These are phyloP conservation scores for Tinea trinotella DNA, from an alignment of 2,888 invertebrate species.

Conservation along the genomic window DNA sequence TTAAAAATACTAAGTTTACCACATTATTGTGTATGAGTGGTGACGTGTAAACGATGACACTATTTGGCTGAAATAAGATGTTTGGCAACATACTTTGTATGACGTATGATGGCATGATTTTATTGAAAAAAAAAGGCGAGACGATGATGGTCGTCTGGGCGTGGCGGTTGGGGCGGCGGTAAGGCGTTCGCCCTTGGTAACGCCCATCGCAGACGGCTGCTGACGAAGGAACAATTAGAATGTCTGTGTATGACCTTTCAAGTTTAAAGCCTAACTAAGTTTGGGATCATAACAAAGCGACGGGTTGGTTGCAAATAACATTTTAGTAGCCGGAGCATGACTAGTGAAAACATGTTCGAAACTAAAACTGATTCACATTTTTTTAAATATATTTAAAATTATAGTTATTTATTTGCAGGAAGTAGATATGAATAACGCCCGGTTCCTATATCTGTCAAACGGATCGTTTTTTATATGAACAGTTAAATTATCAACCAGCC, in stretches of 20 bases:
- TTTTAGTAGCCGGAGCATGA: no score
- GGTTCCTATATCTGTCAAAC: no score
- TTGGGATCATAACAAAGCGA: no score
- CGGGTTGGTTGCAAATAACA: no score
- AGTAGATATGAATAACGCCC: no score
- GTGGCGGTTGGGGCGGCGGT: slow-evolving; percentile 40
- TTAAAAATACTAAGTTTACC: no score
- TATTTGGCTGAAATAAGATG: slow-evolving; percentile 27
- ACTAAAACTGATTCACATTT: no score
- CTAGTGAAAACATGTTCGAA: no score
- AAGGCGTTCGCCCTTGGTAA: slow-evolving; percentile 66
- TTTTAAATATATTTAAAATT: no score
- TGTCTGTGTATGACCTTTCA: background rate
- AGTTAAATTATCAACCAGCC: no score
- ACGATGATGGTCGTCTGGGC: slow-evolving; percentile 62
- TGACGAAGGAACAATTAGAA: background rate
- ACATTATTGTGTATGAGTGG: background rate
- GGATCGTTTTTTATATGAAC: no score
- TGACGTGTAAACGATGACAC: background rate
- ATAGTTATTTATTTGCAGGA: no score
- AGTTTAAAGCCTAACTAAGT: background rate
- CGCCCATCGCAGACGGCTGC: slow-evolving; percentile 27
- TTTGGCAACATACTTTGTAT: slow-evolving; percentile 60
- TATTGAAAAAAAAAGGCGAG: slow-evolving; percentile 56
- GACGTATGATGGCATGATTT: slow-evolving; percentile 49